Conservation (phyloP, 2,113 vertebrate genomes). For the Sphaerodactylus townsendi region DNA sequence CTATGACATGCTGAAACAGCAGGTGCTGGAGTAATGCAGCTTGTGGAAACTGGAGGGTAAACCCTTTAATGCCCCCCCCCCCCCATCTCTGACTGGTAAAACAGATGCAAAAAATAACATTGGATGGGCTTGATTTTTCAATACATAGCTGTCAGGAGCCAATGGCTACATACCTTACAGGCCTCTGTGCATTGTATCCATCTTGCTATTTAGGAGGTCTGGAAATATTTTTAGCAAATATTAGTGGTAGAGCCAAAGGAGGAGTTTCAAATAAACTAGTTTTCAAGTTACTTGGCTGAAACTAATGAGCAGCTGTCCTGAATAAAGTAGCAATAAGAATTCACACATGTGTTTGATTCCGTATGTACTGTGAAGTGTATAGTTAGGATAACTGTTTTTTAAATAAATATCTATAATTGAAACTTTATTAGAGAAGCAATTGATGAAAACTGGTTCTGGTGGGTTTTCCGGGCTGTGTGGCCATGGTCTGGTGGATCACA, state of each 20-base stretch:
- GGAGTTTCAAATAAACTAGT: conserved; percentile 34
- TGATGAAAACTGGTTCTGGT: no score
- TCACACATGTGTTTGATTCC: background rate
- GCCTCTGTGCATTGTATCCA: conserved; percentile 20
- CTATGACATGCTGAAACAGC: conserved; percentile 10
- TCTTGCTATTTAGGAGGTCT: conserved; percentile 54
- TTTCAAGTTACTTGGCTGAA: conserved; percentile 38
- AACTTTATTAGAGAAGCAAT: background rate
- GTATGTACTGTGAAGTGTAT: background rate
- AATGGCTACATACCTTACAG: conserved; percentile 9
- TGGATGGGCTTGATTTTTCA: conserved; percentile 22
- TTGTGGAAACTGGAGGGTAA: background rate
- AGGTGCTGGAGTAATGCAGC: background rate
- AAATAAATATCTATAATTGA: background rate
- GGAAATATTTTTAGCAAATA: conserved; percentile 52
- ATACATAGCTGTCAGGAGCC: conserved; percentile 37
- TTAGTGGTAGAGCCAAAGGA: conserved; percentile 31
- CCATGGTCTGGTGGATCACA: no score
- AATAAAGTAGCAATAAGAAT: background rate
- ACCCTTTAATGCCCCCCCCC: conserved; percentile 41
- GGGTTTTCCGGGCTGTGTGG: no score
- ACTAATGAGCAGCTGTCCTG: background rate
- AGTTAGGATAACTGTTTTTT: background rate
- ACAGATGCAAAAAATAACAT: background rate
- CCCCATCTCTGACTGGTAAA: background rate